Base-by-base conservation (phyloP, 37 sponge, comb jelly and placozoan species). In the Tethya wilhelma region DNA sequence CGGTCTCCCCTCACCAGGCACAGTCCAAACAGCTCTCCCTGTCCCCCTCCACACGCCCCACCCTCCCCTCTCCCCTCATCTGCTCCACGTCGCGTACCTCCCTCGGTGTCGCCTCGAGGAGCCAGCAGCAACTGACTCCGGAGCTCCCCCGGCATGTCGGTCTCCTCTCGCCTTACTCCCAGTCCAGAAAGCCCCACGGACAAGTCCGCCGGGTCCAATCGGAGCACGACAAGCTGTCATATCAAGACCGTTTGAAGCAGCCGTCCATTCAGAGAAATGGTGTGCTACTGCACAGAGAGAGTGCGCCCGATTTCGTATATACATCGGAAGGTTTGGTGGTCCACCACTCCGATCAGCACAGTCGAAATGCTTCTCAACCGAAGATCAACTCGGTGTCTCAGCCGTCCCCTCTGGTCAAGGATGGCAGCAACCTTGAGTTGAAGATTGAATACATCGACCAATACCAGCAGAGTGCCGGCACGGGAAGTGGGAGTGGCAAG, bases 401-500 rank as follows among this genome's bases (percentile, higher is more conserved):
- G 43, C 74, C 87, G 0, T 42, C 73, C 12, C 23, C 72, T 4
- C 38, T 79, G 59, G 6, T 44, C 26, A 73, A 77, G 20, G 39
- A 46, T 4, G 44, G 78, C 57, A 71, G 26, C 7, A 38, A 29
- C 11, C 65, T 43, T 23, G 87, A 86, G 74, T 68, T 76, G 38
- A 71, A 73, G 57, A 86, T 86, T 1, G 87, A 86, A 32, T 79
- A 49, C 59, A 73, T 86, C 23, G 80, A 86, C 74, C 72, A 72
- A 57, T 46, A 59, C 40, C 19, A 70, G 32, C 42, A 30, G 30
- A 56, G 49, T 22, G 44, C 23, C 44, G 11, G n/a, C 28, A 32
- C 32, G 39, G 12, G 31, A 46, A 4, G 38, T 22, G 57, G 56
- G 17, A 22, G 41, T 1, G 28, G 23, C 39, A n/a, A n/a, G n/a